These are phyloP conservation scores for Saturnia pavonia DNA, from an alignment of 2,888 invertebrate genomes.

Conservation along the genomic window DNA sequence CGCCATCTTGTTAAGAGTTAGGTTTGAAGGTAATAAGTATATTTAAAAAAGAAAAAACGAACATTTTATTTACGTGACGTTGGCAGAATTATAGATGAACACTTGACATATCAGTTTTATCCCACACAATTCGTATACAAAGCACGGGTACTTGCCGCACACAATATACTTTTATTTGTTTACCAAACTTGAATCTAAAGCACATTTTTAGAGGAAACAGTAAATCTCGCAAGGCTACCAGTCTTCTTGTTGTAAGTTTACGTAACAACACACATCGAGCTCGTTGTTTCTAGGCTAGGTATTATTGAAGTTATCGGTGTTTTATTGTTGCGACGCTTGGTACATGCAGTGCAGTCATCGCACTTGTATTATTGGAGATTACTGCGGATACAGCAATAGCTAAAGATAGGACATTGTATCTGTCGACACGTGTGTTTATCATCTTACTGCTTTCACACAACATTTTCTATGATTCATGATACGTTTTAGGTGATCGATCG, in stretches of 20 bases:
- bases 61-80: no score
- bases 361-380: conserved; percentile 33
- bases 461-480: background rate
- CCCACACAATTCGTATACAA: background rate
- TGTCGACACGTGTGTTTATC: background rate
- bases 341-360: conserved; percentile 28
- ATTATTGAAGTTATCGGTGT: conserved; percentile 37
- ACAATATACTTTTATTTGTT: background rate
- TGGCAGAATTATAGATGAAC: no score
- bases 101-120: background rate
- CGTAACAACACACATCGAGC: background rate
- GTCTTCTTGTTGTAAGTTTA: conserved; percentile 7
- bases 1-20: no score
- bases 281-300: conserved; percentile 11
- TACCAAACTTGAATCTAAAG: conserved; percentile 31
- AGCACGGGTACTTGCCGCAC: background rate
- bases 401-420: background rate
- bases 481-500: background rate
- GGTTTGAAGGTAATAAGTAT: no score
- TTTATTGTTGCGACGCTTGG: conserved; percentile 46
- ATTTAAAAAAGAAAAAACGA: no score
- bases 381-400: conserved; percentile 18
- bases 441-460: background rate
- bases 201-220: conserved; percentile 37
- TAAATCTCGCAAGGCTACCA: conserved; percentile 35